These are phyloP conservation scores for Lophius piscatorius DNA, from an alignment of 2,113 vertebrate genomes.

Conservation along the genomic window DNA sequence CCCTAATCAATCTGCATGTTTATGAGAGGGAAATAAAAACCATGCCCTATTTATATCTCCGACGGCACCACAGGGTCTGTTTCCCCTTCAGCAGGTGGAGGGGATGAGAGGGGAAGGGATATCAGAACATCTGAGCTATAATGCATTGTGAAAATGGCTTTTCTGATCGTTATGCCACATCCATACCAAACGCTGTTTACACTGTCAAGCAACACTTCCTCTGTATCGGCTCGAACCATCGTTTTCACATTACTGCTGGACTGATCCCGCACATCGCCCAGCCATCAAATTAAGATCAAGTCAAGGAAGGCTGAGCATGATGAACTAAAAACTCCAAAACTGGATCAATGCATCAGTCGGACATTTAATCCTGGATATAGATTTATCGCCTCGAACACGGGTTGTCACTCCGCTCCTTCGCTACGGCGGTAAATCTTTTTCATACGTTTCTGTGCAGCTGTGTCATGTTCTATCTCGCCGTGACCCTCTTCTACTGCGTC, in stretches of 20 bases:
- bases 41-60: constrained; percentile 77
- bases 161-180: constrained; percentile 58
- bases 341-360: constrained; percentile 29
- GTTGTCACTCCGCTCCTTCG: constrained; percentile 17
- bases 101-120: constrained; percentile 44
- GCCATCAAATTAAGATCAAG: constrained; percentile 56
- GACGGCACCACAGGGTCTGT: constrained; percentile 61
- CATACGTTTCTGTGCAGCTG: constrained; percentile 22
- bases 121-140: constrained; percentile 59
- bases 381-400: constrained; percentile 39
- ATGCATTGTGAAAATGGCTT: constrained; percentile 72
- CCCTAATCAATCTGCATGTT: constrained; percentile 83
- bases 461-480: constrained; percentile 35
- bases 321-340: constrained; percentile 36
- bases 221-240: too few species aligned
- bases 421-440: constrained; percentile 43
- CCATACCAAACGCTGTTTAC: constrained; percentile 64
- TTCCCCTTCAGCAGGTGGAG: constrained; percentile 66
- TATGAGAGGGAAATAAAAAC: constrained; percentile 82
- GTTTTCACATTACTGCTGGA: constrained; percentile 11
- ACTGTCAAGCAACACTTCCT: constrained; percentile 31
- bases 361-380: constrained; percentile 39
- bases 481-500: constrained; percentile 57
- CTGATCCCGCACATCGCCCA: constrained; percentile 32
- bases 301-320: constrained; percentile 33